phyloP scores from a whole-genome alignment of 2,113 vertebrate species.

The Ancistrus triradiatus region DNA sequence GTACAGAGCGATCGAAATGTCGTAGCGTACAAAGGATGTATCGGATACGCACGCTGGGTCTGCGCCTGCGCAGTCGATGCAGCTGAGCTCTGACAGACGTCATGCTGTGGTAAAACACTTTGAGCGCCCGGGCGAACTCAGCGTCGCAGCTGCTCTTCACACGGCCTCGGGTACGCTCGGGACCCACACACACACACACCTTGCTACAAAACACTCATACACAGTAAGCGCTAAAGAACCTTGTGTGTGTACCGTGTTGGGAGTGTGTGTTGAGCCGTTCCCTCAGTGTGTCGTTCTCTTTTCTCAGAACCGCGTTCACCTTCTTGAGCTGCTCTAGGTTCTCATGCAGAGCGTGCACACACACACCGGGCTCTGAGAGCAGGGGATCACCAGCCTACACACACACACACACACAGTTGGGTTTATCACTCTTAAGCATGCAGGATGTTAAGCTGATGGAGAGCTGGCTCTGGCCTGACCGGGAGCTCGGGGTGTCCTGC shows the following conservation, averaged over 20 bases:
- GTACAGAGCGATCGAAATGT: too few relatives aligned
- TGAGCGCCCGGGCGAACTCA: conserved; percentile 79
- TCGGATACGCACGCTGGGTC: conserved; percentile 67
- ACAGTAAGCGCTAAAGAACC: too few relatives aligned
- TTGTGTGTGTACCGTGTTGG: neutral
- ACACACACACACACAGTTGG: conserved; percentile 28
- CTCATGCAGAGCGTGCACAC: conserved; percentile 67
- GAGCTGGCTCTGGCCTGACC: too few relatives aligned
- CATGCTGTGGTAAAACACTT: conserved; percentile 83
- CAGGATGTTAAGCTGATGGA: too few relatives aligned
- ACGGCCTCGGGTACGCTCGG: conserved; percentile 46
- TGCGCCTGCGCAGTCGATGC: conserved; percentile 69
- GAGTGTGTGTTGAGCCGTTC: conserved; percentile 47
- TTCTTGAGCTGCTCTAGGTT: conserved; percentile 73
- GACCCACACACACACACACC: conserved; percentile 40
- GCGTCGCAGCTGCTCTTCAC: conserved; percentile 68
- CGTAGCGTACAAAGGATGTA: too few relatives aligned
- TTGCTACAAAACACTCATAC: neutral
- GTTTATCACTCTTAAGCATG: too few relatives aligned
- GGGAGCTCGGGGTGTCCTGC: conserved; percentile 25
- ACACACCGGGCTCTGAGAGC: conserved; percentile 58
- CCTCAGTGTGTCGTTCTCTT: conserved; percentile 74
- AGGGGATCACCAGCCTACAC: conserved; percentile 48
- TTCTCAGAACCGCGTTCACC: conserved; percentile 68
- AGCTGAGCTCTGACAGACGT: conserved; percentile 71